Conservation (phyloP, 2,113 vertebrate genomes). For the Scomber colias region DNA sequence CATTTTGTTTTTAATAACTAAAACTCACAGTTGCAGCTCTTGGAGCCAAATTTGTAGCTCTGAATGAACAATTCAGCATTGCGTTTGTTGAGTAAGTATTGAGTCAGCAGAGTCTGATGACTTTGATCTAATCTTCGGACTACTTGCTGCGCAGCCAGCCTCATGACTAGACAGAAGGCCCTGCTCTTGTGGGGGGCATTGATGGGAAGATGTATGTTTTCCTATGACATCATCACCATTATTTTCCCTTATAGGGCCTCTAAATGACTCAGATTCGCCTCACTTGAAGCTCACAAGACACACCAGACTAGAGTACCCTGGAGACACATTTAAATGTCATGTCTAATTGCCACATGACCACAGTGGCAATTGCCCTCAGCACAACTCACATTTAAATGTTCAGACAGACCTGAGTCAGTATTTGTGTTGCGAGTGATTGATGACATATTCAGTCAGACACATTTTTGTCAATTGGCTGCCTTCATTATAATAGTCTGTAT, state of each 20-base stretch:
- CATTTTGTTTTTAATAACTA: no score
- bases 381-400: not conserved
- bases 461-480: no score
- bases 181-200: slow-evolving; percentile 3
- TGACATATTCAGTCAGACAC: not conserved
- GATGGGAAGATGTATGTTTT: slow-evolving; percentile 41
- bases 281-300: slow-evolving; percentile 10
- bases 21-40: not conserved
- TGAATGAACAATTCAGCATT: not conserved
- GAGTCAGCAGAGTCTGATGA: slow-evolving; percentile 19
- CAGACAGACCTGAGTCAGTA: not conserved
- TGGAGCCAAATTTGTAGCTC: no score
- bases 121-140: slow-evolving; percentile 53
- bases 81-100: not conserved
- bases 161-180: slow-evolving; percentile 44
- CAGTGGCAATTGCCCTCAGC: slow-evolving; percentile 8
- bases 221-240: slow-evolving; percentile 55
- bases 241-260: slow-evolving; percentile 9
- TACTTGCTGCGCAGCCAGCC: slow-evolving; percentile 46
- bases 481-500: no score
- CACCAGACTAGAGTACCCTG: not conserved
- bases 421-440: not conserved
- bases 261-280: slow-evolving; percentile 20
- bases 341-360: slow-evolving; percentile 37
- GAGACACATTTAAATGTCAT: not conserved